These are phyloP conservation scores for Dascyllus trimaculatus DNA, from an alignment of 2,113 vertebrate species.

Conservation along the genomic window DNA sequence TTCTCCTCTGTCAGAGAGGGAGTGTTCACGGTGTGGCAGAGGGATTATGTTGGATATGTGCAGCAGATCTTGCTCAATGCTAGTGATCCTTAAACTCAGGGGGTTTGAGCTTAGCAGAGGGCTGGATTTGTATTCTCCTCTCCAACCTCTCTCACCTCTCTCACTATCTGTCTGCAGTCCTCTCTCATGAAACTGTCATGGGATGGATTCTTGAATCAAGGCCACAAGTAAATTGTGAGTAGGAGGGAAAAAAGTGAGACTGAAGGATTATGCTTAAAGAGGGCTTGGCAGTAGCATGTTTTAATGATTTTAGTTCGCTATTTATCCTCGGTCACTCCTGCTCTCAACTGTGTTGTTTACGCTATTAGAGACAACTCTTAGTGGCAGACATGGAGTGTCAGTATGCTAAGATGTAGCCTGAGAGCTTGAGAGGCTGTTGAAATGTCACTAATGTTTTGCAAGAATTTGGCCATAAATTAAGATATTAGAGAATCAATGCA, in stretches of 20 bases:
- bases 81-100: slow-evolving; percentile 61
- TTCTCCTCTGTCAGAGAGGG: slow-evolving; percentile 31
- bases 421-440: background rate
- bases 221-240: slow-evolving; percentile 12
- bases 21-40: slow-evolving; percentile 45
- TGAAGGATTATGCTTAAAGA: slow-evolving; percentile 20
- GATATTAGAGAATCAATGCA: background rate
- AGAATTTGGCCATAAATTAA: background rate
- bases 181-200: background rate
- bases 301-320: slow-evolving; percentile 10
- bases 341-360: background rate
- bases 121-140: slow-evolving; percentile 56
- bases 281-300: slow-evolving; percentile 6
- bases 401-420: background rate
- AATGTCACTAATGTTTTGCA: too few species aligned
- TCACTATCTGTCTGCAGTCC: slow-evolving; percentile 23
- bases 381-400: background rate
- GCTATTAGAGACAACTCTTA: background rate
- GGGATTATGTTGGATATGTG: slow-evolving; percentile 70
- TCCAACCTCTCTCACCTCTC: slow-evolving; percentile 42
- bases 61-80: slow-evolving; percentile 63
- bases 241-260: slow-evolving; percentile 13
- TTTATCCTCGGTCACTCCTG: slow-evolving; percentile 8
- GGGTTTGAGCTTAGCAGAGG: slow-evolving; percentile 50
- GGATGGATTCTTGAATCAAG: slow-evolving; percentile 19